phyloP scores from a whole-genome alignment of 2,113 vertebrate genomes.

The Gavia stellata region DNA sequence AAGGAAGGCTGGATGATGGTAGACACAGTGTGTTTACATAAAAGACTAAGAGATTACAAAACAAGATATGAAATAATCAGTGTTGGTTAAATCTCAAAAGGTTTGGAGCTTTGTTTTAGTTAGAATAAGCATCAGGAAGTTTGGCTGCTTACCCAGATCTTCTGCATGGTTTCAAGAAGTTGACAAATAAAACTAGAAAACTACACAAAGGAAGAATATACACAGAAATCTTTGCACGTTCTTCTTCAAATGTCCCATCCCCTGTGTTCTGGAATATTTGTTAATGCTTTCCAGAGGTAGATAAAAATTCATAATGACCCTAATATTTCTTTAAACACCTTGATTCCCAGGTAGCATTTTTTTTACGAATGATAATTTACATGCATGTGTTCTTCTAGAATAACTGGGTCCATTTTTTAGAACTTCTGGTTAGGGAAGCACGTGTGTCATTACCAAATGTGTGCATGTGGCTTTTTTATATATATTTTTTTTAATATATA shows the following conservation, averaged over 20 bases:
- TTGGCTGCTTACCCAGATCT: neutral
- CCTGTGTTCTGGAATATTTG: neutral
- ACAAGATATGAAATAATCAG: slow-evolving; percentile 43
- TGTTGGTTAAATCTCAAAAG: slow-evolving; percentile 10
- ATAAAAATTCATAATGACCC: neutral
- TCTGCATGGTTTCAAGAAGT: neutral
- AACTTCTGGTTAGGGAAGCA: neutral
- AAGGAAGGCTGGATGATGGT: slow-evolving; percentile 1
- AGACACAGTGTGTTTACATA: slow-evolving; percentile 28
- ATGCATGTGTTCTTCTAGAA: neutral
- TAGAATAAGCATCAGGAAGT: neutral
- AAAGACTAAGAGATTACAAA: slow-evolving; percentile 4
- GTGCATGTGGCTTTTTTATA: neutral
- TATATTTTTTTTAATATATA: no score
- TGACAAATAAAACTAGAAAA: neutral
- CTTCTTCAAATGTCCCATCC: neutral
- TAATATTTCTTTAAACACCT: neutral
- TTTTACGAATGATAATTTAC: neutral
- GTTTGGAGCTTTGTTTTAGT: neutral
- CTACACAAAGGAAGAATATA: neutral
- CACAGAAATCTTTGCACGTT: neutral
- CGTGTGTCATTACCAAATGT: neutral
- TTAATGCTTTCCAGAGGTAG: neutral
- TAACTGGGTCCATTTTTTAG: neutral
- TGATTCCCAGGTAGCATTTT: neutral